Percentiles rank a stretch among this genome's conserved stretches.
phyloP scores from a whole-genome alignment of 2,888 invertebrate genomes.

The Torymus texanus region DNA sequence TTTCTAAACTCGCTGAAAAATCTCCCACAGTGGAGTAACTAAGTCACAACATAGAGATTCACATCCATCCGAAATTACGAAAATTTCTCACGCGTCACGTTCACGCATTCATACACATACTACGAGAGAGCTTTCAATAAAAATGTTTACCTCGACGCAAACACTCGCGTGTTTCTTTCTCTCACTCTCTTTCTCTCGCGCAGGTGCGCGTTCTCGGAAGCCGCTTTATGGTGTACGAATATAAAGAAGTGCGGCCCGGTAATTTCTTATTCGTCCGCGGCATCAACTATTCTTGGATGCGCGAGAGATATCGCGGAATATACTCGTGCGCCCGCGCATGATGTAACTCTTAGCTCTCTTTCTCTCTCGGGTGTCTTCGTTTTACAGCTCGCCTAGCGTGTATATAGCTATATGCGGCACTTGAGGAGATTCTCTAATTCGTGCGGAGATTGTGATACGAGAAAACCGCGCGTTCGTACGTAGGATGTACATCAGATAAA shows the following conservation, averaged over 20 bases:
- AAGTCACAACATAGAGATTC: not conserved
- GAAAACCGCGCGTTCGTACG: not conserved
- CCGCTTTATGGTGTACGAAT: not conserved
- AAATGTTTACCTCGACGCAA: conserved; percentile 5
- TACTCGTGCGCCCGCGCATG: not conserved
- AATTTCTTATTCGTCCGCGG: not conserved
- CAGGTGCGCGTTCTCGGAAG: no score
- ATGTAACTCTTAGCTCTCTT: conserved; percentile 28
- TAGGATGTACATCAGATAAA: conserved; percentile 28
- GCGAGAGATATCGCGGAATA: conserved; percentile 31
- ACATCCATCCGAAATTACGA: conserved; percentile 4
- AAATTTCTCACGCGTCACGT: conserved; percentile 23
- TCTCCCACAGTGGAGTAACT: no score
- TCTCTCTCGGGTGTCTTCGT: no score
- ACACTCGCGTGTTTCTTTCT: not conserved
- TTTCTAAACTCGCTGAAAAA: conserved; percentile 26
- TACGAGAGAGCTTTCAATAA: conserved; percentile 18
- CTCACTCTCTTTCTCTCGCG: no score
- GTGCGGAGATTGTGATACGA: conserved; percentile 8
- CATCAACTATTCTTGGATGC: conserved; percentile 21
- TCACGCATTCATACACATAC: not conserved
- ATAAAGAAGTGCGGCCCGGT: conserved; percentile 2
- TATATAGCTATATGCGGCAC: conserved; percentile 4
- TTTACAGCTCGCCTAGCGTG: not conserved
- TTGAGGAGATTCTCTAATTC: conserved; percentile 33